Base-by-base conservation (phyloP, 35 echinoderm and acorn worm species). In the Stichopus chloronotus region DNA sequence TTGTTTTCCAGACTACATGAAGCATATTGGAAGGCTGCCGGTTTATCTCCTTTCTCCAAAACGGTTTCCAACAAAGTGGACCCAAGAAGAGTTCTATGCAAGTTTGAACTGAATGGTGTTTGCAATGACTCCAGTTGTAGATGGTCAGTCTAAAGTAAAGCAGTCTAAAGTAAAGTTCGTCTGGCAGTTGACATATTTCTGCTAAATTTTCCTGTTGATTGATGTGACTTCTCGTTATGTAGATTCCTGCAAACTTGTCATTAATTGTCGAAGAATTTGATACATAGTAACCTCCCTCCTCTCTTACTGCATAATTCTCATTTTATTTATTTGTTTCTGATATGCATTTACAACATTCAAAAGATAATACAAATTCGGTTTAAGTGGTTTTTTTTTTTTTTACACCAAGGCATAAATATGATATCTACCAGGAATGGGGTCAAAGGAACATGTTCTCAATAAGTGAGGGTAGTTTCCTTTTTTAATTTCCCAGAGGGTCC, bases 81-180 rank as follows among this genome's bases (percentile, higher is more conserved):
- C 92, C 92, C 97, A 17, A 80, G 17, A 59, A 91, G 87, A 12
- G 55, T 83, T 1, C 72, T 99, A 14, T 99, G 97, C 86, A 92
- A 94, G 81, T 98, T 87, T 94, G 97, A 96, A 68, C 78, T 99
- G 5, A 95, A 96, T 24, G 97, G 97, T 17, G 96, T 91, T 10
- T 99, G 97, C 88, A 99, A 99, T 90, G 95, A 96, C 82, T 91
- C 92, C 53, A 93, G 94, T 52, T 99, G 97, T 61, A 63, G 16
- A 24, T 95, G 94, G 97, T 96, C 80, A 88, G 95, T 17, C 30
- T 59, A 68, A 7, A 60, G 7, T 58, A 56, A 21, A 57, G 43
- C 13, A 72, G 13, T 72, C 69, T 22, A 72, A 16, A 16, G 22
- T 72, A 21, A 72, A 16, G 13, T 72, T 72, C 22, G 14, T 43